Conservation (phyloP, 2,888 invertebrate species). For the Diloba caeruleocephala region DNA sequence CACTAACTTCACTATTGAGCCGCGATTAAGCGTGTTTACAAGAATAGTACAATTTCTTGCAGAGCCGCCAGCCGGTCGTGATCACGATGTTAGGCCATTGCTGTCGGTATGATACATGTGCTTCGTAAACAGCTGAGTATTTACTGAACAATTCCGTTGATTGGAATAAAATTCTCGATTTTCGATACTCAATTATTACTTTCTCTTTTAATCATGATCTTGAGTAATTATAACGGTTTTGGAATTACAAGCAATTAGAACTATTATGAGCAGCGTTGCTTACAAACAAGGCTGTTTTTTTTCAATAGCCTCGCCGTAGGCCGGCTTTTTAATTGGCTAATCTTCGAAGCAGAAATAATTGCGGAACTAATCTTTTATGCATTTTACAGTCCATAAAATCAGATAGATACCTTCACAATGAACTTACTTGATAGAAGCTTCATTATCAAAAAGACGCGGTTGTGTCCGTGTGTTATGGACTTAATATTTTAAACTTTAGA, state of each 20-base stretch:
- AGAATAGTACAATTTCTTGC: constrained; percentile 18
- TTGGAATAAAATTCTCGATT: constrained; percentile 21
- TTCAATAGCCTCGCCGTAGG: constrained; percentile 24
- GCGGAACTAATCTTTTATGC: constrained; percentile 25
- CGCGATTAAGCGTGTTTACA: constrained; percentile 43
- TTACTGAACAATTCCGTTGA: constrained; percentile 15
- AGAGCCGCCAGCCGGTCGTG: background rate
- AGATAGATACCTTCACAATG: constrained; percentile 4
- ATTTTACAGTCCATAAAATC: constrained; percentile 12
- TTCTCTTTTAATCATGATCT: constrained; percentile 50
- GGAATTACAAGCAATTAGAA: constrained; percentile 42
- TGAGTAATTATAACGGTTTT: constrained; percentile 49
- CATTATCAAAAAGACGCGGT: background rate
- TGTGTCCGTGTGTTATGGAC: too few species aligned
- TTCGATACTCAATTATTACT: constrained; percentile 42
- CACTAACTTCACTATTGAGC: constrained; percentile 23
- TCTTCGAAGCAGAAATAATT: constrained; percentile 13
- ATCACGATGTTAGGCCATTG: too few species aligned
- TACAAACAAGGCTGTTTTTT: constrained; percentile 29
- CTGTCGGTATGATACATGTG: background rate
- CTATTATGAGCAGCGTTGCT: constrained; percentile 29
- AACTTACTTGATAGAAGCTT: constrained; percentile 2
- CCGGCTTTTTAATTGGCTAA: constrained; percentile 12
- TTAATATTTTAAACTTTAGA: too few species aligned
- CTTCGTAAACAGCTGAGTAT: constrained; percentile 11